Evolutionary conservation across 2,888 invertebrate species (phyloP), one percentile per base, ranked within the genome.

Genomic region (Andrena camellia): DNA sequence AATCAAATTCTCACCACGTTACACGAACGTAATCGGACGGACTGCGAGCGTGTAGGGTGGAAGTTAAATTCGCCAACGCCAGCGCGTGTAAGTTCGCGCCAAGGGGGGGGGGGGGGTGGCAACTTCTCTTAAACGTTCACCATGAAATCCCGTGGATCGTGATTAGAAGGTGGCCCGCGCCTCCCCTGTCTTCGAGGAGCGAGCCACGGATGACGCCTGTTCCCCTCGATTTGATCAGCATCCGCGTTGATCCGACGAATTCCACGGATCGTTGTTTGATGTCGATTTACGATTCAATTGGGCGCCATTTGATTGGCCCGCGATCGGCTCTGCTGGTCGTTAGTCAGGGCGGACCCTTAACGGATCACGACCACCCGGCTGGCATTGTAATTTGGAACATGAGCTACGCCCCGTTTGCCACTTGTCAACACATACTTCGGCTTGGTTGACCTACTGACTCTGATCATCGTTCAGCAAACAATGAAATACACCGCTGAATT

Each of bases 211-310:
- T 13, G 57, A n/a, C 33, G 57, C 69, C 20, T 78, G 69, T 72
- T 59, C 57, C 20, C 8, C 8, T 26, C 62, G 50, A 72, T 54
- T 63, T 54, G 35, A 80, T 68, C 66, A 33, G 35, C 57, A 10
- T 33, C 42, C 26, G 62, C 50, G 62, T 1, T 1, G 10, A 59
- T 8, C 13, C 50, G 64, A 35, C 63, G 67, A 60, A 73, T 70
- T 54, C 60, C 52, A 26, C 42, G 54, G 64, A 68, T 71, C 72
- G 70, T 67, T 75, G 84, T 74, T 83, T 72, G 78, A 78, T 50
- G 79, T 72, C 78, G 57, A 84, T 84, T 83, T 78, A 84, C 84
- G 78, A 81, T 81, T 83, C 88, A 85, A 89, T 89, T 84, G 85
- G 88, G 86, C 83, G 75, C 73, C 68, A 76, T 77, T 81, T 85